Evolutionary conservation across 1,140 invertebrate genomes (phyloP).

Genomic region (Phthorimaea operculella): DNA sequence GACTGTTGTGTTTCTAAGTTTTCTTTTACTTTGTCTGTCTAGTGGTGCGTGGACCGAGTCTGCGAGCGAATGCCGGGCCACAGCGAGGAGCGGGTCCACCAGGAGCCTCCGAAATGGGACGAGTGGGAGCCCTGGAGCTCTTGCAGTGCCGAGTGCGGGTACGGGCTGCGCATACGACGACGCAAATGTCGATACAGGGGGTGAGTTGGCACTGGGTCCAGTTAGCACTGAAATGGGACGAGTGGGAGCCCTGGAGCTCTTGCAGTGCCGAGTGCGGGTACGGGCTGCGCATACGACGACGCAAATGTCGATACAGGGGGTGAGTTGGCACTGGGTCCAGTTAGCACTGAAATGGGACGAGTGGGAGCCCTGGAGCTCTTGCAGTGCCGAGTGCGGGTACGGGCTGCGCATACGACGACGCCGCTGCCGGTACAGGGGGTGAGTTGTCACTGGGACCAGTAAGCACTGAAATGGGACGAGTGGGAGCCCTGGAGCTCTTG

Average conservation of each 20-base stretch:
- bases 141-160: conserved; percentile 50
- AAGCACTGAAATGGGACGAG: conserved; percentile 43
- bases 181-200: conserved; percentile 41
- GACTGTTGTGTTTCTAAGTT: no score
- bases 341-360: no score
- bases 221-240: conserved; percentile 43
- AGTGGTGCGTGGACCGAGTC: conserved; percentile 55
- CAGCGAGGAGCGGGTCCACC: conserved; percentile 17
- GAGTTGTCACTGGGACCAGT: no score
- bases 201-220: no score
- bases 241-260: conserved; percentile 47
- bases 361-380: conserved; percentile 48
- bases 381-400: conserved; percentile 50
- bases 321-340: no score
- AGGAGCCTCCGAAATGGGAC: conserved; percentile 36
- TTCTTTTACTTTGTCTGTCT: background rate
- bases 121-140: conserved; percentile 50
- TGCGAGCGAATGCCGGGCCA: conserved; percentile 56
- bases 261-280: conserved; percentile 54
- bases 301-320: conserved; percentile 44
- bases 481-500: conserved; percentile 51
- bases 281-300: conserved; percentile 37
- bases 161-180: conserved; percentile 41
- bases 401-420: conserved; percentile 40
- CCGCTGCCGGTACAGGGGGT: conserved; percentile 44